Evolutionary conservation across 2,888 invertebrate species (phyloP).

Genomic region (Papilio elwesi): DNA sequence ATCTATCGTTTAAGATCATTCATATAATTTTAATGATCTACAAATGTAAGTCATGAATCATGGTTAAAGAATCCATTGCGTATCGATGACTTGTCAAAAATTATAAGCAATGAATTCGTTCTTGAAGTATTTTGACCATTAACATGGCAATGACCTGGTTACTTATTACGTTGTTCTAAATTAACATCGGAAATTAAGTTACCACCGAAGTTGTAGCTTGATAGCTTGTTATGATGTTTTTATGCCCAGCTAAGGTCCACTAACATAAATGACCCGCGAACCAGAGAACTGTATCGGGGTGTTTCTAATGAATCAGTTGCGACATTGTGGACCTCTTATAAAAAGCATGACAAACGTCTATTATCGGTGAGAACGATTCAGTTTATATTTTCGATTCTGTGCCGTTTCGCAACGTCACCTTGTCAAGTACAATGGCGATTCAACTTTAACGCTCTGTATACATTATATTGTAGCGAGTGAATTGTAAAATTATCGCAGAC

Average conservation of each 20-base stretch:
- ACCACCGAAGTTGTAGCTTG: neutral
- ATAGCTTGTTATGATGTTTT: neutral
- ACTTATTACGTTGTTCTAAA: neutral
- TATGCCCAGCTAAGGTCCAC: neutral
- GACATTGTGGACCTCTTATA: constrained; percentile 51
- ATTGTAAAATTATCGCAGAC: constrained; percentile 55
- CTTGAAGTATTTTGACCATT: constrained; percentile 7
- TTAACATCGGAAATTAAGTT: neutral
- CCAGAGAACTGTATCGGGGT: constrained; percentile 48
- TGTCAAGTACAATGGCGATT: constrained; percentile 60
- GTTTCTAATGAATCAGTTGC: constrained; percentile 47
- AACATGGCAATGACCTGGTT: constrained; percentile 15
- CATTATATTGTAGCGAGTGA: constrained; percentile 55
- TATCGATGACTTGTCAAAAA: constrained; percentile 13
- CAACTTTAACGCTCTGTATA: constrained; percentile 59
- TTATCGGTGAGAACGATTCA: constrained; percentile 56
- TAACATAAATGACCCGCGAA: constrained; percentile 46
- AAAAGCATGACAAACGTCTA: constrained; percentile 61
- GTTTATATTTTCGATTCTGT: constrained; percentile 50
- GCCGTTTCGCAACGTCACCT: constrained; percentile 67
- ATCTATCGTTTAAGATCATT: neutral
- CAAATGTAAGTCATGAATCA: neutral
- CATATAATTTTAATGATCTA: constrained; percentile 1
- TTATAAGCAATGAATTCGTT: constrained; percentile 11
- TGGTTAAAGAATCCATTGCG: constrained; percentile 2